These are phyloP conservation scores for Corvus hawaiiensis DNA, from an alignment of 2,113 vertebrate genomes.

Conservation along the genomic window DNA sequence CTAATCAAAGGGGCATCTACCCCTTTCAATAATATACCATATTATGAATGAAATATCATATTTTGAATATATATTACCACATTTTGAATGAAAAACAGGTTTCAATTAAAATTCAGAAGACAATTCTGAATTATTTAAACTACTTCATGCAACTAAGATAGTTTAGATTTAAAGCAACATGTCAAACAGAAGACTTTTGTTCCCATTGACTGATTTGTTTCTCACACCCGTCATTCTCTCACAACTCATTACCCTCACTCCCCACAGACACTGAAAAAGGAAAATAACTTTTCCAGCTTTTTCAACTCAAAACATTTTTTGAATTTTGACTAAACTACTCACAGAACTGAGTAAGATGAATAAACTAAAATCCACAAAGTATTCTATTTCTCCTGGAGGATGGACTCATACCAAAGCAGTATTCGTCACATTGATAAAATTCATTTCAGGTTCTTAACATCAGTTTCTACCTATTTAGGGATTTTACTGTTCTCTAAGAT, in stretches of 20 bases:
- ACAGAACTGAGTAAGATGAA: background rate
- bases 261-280: background rate
- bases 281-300: background rate
- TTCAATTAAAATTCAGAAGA: background rate
- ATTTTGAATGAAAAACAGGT: background rate
- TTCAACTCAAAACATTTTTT: background rate
- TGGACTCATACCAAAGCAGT: fast-evolving
- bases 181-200: background rate
- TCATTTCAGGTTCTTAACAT: background rate
- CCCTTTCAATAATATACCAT: background rate
- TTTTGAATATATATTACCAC: background rate
- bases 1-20: background rate
- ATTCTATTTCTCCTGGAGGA: background rate
- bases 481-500: background rate
- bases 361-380: background rate
- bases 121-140: background rate
- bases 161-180: background rate
- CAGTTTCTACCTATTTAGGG: background rate
- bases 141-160: background rate
- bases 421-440: background rate
- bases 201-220: background rate
- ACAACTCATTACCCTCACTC: background rate
- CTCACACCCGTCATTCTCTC: background rate
- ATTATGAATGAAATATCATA: background rate
- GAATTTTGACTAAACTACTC: background rate